phyloP scores from a whole-genome alignment of 2,797 vertebrate genomes.

The Mormyrops boulengeri region DNA sequence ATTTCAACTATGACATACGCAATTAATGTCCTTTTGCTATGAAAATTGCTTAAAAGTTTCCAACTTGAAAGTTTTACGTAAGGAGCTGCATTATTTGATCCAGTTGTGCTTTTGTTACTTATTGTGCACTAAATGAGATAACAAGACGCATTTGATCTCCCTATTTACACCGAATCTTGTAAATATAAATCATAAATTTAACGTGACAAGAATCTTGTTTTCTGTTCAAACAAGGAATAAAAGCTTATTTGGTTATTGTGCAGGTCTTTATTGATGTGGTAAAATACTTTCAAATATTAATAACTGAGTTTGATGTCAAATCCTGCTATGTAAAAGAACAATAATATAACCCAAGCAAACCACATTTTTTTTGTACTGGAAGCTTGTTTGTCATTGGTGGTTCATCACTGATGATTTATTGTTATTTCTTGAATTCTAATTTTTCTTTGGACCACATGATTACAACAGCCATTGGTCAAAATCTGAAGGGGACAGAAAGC shows the following conservation, averaged over 20 bases:
- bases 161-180: background rate
- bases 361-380: background rate
- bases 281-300: background rate
- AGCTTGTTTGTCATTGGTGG: background rate
- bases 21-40: background rate
- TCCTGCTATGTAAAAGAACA: background rate
- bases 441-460: background rate
- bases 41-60: background rate
- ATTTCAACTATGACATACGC: background rate
- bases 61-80: background rate
- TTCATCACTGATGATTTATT: background rate
- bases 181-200: background rate
- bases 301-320: background rate
- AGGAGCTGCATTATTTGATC: background rate
- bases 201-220: background rate
- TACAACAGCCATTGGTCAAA: background rate
- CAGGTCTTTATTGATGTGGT: background rate
- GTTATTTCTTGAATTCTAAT: background rate
- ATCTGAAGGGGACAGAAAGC: background rate
- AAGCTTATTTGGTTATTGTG: background rate
- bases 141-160: background rate
- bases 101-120: background rate
- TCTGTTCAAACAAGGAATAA: background rate
- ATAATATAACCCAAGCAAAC: background rate
- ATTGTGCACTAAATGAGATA: background rate